Evolutionary conservation across 2,888 invertebrate genomes (phyloP).

Genomic region (Microchrysa polita): DNA sequence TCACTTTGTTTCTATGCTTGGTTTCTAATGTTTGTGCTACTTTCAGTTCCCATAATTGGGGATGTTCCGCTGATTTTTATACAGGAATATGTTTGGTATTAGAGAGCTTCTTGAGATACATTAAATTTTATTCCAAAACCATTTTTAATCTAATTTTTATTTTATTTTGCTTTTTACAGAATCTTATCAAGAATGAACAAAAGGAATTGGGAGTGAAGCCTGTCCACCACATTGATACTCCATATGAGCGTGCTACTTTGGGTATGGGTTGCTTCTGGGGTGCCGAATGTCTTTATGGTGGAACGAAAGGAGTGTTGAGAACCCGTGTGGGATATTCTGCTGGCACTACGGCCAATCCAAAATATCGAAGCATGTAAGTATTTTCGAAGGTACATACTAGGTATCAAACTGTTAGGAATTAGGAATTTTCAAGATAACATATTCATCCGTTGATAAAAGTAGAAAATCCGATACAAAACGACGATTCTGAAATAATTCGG

Average conservation of each 20-base stretch:
- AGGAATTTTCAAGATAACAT: too few species aligned
- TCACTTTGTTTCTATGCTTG: not conserved
- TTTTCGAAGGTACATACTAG: too few species aligned
- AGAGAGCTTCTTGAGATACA: not conserved
- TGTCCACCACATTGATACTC: constrained; percentile 58
- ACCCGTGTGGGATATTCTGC: constrained; percentile 96
- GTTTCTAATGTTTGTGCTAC: not conserved
- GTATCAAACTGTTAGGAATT: too few species aligned
- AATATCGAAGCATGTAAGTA: constrained; percentile 86
- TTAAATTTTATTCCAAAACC: not conserved
- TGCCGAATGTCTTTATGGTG: constrained; percentile 84
- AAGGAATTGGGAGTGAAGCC: constrained; percentile 59
- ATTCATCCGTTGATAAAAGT: too few species aligned
- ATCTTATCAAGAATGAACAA: constrained; percentile 61
- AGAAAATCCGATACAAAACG: too few species aligned
- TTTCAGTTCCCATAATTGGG: not conserved
- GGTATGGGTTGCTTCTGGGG: constrained; percentile 97
- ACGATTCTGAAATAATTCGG: too few species aligned
- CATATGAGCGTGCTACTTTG: constrained; percentile 74
- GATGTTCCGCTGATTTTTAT: constrained; percentile 9
- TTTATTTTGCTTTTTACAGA: constrained; percentile 54
- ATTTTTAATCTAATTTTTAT: constrained; percentile 1
- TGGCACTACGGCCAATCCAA: constrained; percentile 81
- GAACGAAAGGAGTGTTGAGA: constrained; percentile 75
- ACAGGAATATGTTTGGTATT: constrained; percentile 19